phyloP scores from a whole-genome alignment of 2,888 invertebrate species.

The Caenorhabditis sulstoni region DNA sequence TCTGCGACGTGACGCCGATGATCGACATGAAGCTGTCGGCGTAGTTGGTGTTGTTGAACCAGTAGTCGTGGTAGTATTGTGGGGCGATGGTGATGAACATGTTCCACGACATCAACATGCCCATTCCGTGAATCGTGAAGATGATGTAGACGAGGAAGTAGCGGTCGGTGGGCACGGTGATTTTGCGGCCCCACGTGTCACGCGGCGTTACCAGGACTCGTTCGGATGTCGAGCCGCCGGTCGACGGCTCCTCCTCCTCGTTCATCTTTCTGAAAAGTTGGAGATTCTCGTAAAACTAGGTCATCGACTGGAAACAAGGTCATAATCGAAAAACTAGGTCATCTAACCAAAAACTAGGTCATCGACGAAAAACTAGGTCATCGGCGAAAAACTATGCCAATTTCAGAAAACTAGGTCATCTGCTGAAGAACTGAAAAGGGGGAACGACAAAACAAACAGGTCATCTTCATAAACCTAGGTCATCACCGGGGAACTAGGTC shows the following conservation, averaged over 20 bases:
- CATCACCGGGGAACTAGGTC: too few species aligned
- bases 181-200: conserved; percentile 49
- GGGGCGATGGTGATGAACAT: conserved; percentile 72
- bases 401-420: too few species aligned
- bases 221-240: neutral
- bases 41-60: conserved; percentile 85
- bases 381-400: too few species aligned
- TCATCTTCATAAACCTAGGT: too few species aligned
- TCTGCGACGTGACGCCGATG: conserved; percentile 91
- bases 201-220: conserved; percentile 33
- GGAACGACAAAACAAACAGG: too few species aligned
- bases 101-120: conserved; percentile 71
- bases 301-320: neutral
- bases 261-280: conserved; percentile 19
- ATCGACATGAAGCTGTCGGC: conserved; percentile 89
- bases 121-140: conserved; percentile 68
- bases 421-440: too few species aligned
- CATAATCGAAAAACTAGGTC: neutral
- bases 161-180: conserved; percentile 48
- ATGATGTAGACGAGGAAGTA: conserved; percentile 65
- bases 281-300: neutral
- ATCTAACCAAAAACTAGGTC: too few species aligned
- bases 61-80: conserved; percentile 88
- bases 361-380: too few species aligned
- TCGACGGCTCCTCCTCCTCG: conserved; percentile 12